Evolutionary conservation across 2,797 vertebrate species (phyloP).

Genomic region (Chelon labrosus): DNA sequence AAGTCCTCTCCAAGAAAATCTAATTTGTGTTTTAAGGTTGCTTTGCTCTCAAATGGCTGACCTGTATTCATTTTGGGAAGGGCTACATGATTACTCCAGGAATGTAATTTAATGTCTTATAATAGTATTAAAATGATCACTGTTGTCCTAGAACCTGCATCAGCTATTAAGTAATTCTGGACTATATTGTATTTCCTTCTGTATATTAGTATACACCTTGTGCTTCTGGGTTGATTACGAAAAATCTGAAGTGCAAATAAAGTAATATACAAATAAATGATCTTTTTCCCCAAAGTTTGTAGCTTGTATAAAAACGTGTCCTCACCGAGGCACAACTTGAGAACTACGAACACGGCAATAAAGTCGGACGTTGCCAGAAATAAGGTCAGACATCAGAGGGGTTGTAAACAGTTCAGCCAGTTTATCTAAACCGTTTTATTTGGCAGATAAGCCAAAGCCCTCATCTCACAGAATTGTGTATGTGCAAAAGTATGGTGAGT

Average conservation of each 20-base stretch:
- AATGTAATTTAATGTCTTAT: neutral
- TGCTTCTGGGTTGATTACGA: neutral
- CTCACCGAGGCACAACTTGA: neutral
- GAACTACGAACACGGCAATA: neutral
- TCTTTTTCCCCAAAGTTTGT: neutral
- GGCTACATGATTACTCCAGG: neutral
- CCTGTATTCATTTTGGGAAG: neutral
- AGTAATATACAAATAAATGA: neutral
- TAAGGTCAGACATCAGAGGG: conserved; percentile 4
- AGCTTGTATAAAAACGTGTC: conserved; percentile 2
- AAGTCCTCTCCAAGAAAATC: conserved; percentile 32
- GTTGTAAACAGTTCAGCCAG: neutral
- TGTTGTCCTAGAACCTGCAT: neutral
- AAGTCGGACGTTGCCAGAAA: conserved; percentile 10
- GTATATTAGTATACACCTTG: neutral
- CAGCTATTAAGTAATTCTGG: neutral
- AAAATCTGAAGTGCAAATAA: neutral
- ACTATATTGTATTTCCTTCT: no score
- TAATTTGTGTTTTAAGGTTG: conserved; percentile 28
- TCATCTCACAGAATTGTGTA: neutral
- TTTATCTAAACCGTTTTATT: conserved; percentile 14
- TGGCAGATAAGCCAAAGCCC: neutral
- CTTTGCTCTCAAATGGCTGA: conserved; percentile 16
- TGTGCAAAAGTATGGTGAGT: neutral
- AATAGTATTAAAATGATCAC: neutral